Evolutionary conservation across 2,113 vertebrate species (phyloP), one percentile per base, ranked within the genome.

Genomic region (Forbesichthys agassizii): DNA sequence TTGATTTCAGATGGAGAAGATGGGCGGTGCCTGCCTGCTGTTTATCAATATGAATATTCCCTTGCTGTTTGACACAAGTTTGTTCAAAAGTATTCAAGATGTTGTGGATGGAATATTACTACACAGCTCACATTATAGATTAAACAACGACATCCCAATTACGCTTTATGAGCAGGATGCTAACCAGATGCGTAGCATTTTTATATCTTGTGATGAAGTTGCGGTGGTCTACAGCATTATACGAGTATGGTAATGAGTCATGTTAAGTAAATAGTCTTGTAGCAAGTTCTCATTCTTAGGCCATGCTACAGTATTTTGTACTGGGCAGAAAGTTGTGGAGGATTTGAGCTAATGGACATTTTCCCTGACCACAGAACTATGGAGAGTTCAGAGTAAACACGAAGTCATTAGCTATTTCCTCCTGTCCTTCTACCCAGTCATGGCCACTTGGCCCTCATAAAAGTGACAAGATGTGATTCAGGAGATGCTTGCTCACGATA

Each of bases 381-480:
- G 12, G 16, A 66, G 49, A 60, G 72, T 74, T 61, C 73, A 60
- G 77, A 70, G 83, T 82, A 85, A 88, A 89, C 74, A 80, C 33
- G 12, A 36, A 79, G 66, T 82, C 82, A 84, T 87, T 81, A 85
- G 74, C 73, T 52, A 79, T 69, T 79, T 87, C 78, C 85, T 77
- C 51, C 51, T 59, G 12, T 56, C 76, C 66, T 70, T 51, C 71
- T 66, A 63, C 67, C 63, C 56, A 48, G 60, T 68, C 27, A 64
- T 66, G 62, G 69, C 69, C 78, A 87, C 84, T 79, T 81, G 78
- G 86, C 79, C 82, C 82, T 75, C 74, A 79, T 86, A 84, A 90
- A 88, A 80, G 67, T 88, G 87, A 90, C 86, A 75, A 85, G 84
- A 80, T 78, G 75, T 33, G 70, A 65, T 68, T 71, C 71, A 63